Conservation (phyloP, 2,113 vertebrate species). For the Garra rufa region DNA sequence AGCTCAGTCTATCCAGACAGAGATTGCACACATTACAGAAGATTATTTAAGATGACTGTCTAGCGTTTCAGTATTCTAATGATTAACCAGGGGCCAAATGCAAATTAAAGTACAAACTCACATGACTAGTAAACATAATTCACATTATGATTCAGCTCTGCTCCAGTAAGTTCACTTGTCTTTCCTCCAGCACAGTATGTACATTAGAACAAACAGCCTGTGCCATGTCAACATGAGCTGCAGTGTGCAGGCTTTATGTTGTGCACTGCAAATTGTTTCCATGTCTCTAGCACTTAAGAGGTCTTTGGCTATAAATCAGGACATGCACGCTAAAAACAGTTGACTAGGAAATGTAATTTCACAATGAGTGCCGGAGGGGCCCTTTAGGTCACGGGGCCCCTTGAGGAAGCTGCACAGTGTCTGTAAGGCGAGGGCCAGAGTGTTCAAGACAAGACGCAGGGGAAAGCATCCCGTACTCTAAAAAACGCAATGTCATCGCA, state of each 20-base stretch:
- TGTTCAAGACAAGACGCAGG: slow-evolving; percentile 1
- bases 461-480: background rate
- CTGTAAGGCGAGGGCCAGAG: slow-evolving; percentile 7
- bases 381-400: background rate
- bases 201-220: no score
- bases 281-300: background rate
- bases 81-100: no score
- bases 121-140: background rate
- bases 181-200: background rate
- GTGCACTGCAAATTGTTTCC: background rate
- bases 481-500: slow-evolving; percentile 39
- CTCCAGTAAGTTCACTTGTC: background rate
- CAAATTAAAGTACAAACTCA: background rate
- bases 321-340: background rate
- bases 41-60: background rate
- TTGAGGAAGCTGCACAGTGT: slow-evolving; percentile 5
- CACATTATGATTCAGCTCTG: background rate
- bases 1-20: no score
- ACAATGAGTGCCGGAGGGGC: background rate
- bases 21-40: background rate
- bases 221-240: background rate
- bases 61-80: background rate
- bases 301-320: background rate
- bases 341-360: background rate
- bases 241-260: background rate